These are phyloP conservation scores for Dione vanillae DNA, from an alignment of 2,888 invertebrate species.

Conservation along the genomic window DNA sequence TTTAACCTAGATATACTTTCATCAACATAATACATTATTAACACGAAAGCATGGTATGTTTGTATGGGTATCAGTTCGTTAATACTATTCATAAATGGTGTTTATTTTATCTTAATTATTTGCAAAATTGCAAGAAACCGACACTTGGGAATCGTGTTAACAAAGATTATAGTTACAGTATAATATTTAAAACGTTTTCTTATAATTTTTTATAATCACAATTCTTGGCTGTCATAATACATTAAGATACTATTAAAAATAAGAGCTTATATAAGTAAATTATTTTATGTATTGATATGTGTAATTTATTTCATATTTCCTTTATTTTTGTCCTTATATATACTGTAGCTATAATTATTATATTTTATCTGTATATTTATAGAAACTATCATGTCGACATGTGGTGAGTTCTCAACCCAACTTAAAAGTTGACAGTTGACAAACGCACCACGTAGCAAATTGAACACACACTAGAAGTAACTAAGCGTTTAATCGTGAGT, in stretches of 20 bases:
- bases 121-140: conserved; percentile 3
- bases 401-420: not conserved
- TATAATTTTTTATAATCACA: too few species aligned
- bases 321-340: not conserved
- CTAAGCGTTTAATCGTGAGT: conserved; percentile 56
- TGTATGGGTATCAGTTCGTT: not conserved
- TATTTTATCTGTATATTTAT: conserved; percentile 1
- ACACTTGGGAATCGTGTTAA: conserved; percentile 5
- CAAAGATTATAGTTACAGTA: conserved; percentile 32
- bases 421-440: conserved; percentile 4
- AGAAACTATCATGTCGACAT: not conserved
- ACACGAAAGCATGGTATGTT: conserved; percentile 32
- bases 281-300: too few species aligned
- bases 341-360: conserved; percentile 27
- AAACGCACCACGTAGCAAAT: conserved; percentile 56
- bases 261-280: too few species aligned
- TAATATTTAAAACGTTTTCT: not conserved
- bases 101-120: conserved; percentile 22
- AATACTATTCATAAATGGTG: conserved; percentile 23
- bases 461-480: conserved; percentile 48
- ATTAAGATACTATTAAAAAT: too few species aligned
- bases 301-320: too few species aligned
- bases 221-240: too few species aligned
- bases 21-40: not conserved
- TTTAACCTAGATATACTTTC: not conserved